Percentiles rank a stretch among this genome's conserved stretches.
These are phyloP conservation scores for Calameuta pallipes DNA, from an alignment of 2,888 invertebrate genomes.

Conservation along the genomic window DNA sequence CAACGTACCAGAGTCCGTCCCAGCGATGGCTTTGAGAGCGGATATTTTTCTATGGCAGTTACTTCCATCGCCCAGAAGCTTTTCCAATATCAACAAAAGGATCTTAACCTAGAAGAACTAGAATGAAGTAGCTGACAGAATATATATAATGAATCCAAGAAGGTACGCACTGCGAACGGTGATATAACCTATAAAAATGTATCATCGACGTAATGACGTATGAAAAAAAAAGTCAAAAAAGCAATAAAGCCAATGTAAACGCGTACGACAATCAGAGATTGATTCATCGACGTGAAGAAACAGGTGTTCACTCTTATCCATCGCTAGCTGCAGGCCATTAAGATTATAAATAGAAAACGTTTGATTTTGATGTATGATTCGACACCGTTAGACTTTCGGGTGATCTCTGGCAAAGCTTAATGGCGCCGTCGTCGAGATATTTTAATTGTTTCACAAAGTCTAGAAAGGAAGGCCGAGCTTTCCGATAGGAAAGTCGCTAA, in stretches of 20 bases:
- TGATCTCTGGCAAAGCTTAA: not conserved
- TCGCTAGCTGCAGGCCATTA: conserved; percentile 42
- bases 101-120: too few species aligned
- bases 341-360: conserved; percentile 57
- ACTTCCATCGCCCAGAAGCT: not conserved
- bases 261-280: conserved; percentile 15
- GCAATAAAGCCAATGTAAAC: conserved; percentile 27
- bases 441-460: too few species aligned
- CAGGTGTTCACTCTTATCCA: conserved; percentile 50
- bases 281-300: conserved; percentile 25
- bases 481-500: too few species aligned
- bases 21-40: conserved; percentile 16
- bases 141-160: too few species aligned
- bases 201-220: conserved; percentile 9
- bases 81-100: not conserved
- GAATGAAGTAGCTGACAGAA: too few species aligned
- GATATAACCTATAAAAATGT: too few species aligned
- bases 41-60: not conserved
- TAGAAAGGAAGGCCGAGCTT: too few species aligned
- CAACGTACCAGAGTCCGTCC: not conserved
- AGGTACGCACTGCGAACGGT: too few species aligned
- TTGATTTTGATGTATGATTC: conserved; percentile 60
- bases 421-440: too few species aligned
- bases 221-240: conserved; percentile 32
- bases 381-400: conserved; percentile 14